Base-by-base conservation (phyloP, 2,113 vertebrate species). In the Scomber scombrus region DNA sequence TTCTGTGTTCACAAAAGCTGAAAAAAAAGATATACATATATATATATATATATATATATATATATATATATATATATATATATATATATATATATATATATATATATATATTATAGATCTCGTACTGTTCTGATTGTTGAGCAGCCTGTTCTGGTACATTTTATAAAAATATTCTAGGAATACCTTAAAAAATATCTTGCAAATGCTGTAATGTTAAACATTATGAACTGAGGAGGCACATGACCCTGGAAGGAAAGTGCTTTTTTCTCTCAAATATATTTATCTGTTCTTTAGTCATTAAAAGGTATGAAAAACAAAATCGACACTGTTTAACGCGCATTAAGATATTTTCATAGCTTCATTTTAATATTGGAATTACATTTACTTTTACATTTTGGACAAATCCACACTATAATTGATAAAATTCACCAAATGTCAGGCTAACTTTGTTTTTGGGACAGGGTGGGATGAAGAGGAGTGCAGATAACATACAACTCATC, bases 311-410 rank as follows among this genome's bases (percentile, higher is more conserved):
- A 63, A 45, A 68, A 75, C 78, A 85, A 82, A 77, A 51, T 15
- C 15, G 34, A 87, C 77, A 85, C 81, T 23, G 23, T 71, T 84
- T 63, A 80, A 70, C 77, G 78, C 31, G 18, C 81, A 83, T 26
- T 34, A 14, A 62, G 45, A 60, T 88, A 86, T 86, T 92, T 88
- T 90, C 82, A 91, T 90, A 81, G 88, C 58, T 89, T 92, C 71
- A 84, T 94, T 94, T 95, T 93, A 94, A 94, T 94, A 89, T 92
- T 90, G 90, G 91, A 93, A 92, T 94, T 91, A 94, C 93, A 95
- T 93, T 93, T 90, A 93, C 84, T 94, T 91, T 91, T 92, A 94
- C 92, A 91, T 91, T 93, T 93, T 92, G 91, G 91, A 95, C 93
- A 95, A 95, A 94, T 89, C 87, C 88, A 89, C 89, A 93, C 81